Conservation (phyloP, 1,140 invertebrate genomes). For the Trachymyrmex septentrionalis region DNA sequence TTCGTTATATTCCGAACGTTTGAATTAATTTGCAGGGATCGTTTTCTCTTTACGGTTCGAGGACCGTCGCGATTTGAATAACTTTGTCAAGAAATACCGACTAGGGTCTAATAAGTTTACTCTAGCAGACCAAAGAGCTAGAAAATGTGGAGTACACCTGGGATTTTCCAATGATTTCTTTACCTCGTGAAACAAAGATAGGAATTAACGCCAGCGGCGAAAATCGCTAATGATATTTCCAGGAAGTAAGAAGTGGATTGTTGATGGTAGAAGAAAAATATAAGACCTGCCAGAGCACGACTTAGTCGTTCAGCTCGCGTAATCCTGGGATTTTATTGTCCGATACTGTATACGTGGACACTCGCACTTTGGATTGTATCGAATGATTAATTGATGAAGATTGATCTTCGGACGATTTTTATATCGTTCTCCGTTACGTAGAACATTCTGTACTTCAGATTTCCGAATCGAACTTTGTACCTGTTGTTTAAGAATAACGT, state of each 20-base stretch:
- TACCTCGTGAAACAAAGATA: neutral
- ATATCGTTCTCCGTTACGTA: neutral
- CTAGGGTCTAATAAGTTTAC: neutral
- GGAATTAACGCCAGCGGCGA: neutral
- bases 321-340: slow-evolving; percentile 8
- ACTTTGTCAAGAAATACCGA: neutral
- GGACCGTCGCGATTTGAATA: neutral
- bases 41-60: neutral
- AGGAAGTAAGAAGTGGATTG: neutral
- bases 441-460: slow-evolving; percentile 17
- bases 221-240: slow-evolving; percentile 8
- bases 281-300: neutral
- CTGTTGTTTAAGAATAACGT: slow-evolving; percentile 18
- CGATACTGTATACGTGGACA: neutral
- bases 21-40: neutral
- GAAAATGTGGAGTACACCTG: neutral
- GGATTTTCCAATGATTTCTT: neutral
- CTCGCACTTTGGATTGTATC: neutral
- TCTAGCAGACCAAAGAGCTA: neutral
- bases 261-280: neutral
- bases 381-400: neutral
- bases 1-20: neutral
- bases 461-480: slow-evolving; percentile 12
- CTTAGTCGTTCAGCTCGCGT: neutral
- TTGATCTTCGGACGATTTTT: neutral